Base-by-base conservation (phyloP, 2,797 vertebrate species). In the Myripristis jacobus region DNA sequence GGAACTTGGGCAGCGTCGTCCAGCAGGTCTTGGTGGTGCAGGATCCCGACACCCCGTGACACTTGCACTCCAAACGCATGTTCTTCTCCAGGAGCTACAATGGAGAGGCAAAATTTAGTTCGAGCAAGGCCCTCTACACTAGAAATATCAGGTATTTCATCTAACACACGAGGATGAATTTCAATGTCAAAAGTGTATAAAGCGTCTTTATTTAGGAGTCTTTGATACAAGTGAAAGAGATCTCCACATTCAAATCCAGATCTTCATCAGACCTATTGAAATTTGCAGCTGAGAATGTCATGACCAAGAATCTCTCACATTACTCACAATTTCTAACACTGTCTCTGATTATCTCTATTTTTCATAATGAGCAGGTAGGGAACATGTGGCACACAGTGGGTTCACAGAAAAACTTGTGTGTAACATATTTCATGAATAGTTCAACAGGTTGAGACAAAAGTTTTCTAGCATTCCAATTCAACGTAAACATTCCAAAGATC, bases 21-120 rank as follows among this genome's bases (percentile, higher is more conserved):
- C 98, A 99, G 92, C 98, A 99, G 0, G 98, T 99, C 91, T 97
- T 99, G 62, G 97, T 99, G 73, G 97, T 99, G 84, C 98, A 99
- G 1, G 98, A 99, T 31, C 98, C 98, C 0, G 98, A 99, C 29
- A 99, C 98, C 0, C 98, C 98, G 0, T 99, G 98, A 74, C 98
- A 99, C 82, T 99, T 99, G 81, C 98, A 99, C 87, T 99, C 98
- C 68, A 99, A 87, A 56, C 92, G 96, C 96, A 98, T 97, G 85
- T 96, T 97, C 83, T 98, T 97, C 88, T 98, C 96, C 75, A 99
- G 92, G 67, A 96, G 94, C 98, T 92, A 0, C 2, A 79, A 62
- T 31, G n/a, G 41, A 21, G 18, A n/a, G 16, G 21, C 51, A 46
- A 21, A 19, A n/a, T 25, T 44, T 13, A 58, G n/a, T 15, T 55